phyloP scores from a whole-genome alignment of 2,113 vertebrate genomes.

The Onychostruthus taczanowskii region DNA sequence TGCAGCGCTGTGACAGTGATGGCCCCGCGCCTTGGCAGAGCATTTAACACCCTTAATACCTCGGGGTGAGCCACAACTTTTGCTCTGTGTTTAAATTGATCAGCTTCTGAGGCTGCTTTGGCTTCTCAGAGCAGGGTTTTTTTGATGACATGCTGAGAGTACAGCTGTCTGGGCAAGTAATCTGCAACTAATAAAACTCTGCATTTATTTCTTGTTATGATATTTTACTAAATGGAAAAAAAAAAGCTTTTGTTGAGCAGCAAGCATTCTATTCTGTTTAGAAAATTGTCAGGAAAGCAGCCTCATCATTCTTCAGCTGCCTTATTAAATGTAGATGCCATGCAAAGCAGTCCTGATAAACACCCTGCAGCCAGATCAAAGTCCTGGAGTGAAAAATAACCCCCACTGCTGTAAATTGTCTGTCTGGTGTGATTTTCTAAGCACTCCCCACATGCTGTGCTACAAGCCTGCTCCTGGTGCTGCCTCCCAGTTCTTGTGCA shows the following conservation, averaged over 20 bases:
- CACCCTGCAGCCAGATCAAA: neutral
- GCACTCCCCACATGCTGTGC: neutral
- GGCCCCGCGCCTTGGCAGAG: neutral
- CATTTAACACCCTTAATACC: neutral
- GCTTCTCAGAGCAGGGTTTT: neutral
- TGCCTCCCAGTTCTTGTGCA: neutral
- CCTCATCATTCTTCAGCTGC: neutral
- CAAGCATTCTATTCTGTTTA: neutral
- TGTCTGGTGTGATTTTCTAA: neutral
- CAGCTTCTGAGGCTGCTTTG: neutral
- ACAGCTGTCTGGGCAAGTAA: slow-evolving; percentile 19
- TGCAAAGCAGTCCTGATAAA: neutral
- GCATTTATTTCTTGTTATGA: neutral
- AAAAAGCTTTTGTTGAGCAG: neutral
- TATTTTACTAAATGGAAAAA: neutral
- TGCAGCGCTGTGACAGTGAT: neutral
- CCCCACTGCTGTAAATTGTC: neutral
- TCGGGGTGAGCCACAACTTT: neutral
- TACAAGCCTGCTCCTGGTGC: neutral
- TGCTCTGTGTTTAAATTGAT: neutral
- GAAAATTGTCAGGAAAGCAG: neutral
- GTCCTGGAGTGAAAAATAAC: neutral
- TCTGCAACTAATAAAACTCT: neutral
- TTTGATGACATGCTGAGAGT: neutral
- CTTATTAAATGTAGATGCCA: neutral